Evolutionary conservation across 2,888 invertebrate genomes (phyloP).

Genomic region (Syrista parreyssii): DNA sequence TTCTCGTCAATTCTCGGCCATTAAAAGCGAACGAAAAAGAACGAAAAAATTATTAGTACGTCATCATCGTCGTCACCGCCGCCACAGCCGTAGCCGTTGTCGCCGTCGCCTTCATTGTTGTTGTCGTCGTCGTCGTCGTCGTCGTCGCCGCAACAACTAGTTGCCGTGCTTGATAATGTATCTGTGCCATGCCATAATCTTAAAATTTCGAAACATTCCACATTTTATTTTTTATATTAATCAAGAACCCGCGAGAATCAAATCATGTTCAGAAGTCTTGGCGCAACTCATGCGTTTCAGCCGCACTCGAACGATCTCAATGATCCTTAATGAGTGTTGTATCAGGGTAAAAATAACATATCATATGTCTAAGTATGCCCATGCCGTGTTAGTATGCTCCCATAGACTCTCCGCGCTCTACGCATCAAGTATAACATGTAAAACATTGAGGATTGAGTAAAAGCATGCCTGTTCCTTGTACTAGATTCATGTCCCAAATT

Average conservation of each 20-base stretch:
- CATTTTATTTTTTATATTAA: slow-evolving; percentile 24
- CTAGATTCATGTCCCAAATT: slow-evolving; percentile 6
- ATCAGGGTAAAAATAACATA: background rate
- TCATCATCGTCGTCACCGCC: background rate
- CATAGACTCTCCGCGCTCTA: background rate
- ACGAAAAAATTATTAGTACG: background rate
- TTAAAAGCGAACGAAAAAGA: background rate
- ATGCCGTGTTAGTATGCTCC: background rate
- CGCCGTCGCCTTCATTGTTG: background rate
- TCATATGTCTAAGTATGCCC: background rate
- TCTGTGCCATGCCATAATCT: slow-evolving; percentile 59
- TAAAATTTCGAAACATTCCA: slow-evolving; percentile 17
- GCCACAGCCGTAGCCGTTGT: background rate
- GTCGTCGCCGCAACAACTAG: background rate
- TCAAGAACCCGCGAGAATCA: background rate
- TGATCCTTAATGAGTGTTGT: background rate
- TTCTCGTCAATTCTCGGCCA: slow-evolving; percentile 14
- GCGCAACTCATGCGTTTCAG: background rate
- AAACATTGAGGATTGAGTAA: background rate
- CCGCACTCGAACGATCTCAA: background rate
- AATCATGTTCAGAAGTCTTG: background rate
- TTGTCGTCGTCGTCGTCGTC: background rate
- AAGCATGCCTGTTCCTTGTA: background rate
- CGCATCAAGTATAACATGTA: background rate
- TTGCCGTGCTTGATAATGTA: slow-evolving; percentile 58